Evolutionary conservation across 2,888 invertebrate species (phyloP).

Genomic region (Lasioglossum leucozonium): DNA sequence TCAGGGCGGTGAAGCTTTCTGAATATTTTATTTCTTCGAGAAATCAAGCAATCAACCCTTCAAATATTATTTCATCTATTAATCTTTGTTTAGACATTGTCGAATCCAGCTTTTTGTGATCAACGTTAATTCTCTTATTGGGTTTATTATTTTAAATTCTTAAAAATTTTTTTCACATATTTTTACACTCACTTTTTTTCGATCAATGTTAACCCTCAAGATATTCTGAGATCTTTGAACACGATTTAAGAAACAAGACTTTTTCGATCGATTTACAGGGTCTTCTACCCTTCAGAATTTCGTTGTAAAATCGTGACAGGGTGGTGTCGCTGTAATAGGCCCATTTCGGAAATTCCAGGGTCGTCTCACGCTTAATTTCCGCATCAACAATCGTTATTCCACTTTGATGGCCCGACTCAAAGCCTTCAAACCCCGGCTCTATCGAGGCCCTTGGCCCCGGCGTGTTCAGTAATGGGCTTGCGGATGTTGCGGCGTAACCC

Average conservation of each 20-base stretch:
- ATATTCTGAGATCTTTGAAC: too few species aligned
- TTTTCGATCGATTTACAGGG: not conserved
- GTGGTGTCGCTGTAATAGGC: not conserved
- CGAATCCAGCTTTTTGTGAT: too few species aligned
- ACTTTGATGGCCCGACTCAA: not conserved
- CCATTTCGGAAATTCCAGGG: not conserved
- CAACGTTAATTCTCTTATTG: too few species aligned
- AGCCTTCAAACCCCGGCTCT: not conserved
- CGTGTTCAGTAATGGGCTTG: not conserved
- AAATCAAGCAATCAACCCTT: not conserved
- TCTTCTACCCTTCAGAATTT: not conserved
- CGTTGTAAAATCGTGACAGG: not conserved
- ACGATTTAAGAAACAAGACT: not conserved
- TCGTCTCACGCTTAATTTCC: not conserved
- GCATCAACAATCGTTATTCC: not conserved
- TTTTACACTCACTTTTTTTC: too few species aligned
- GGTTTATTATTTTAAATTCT: too few species aligned
- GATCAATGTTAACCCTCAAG: too few species aligned
- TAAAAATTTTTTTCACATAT: too few species aligned
- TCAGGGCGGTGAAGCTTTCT: not conserved
- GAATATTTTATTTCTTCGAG: not conserved
- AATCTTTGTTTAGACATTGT: not conserved
- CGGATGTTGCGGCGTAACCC: slow-evolving; percentile 11
- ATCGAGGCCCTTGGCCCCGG: not conserved
- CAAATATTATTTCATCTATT: not conserved